Percentiles rank a stretch among this genome's conserved stretches.
Evolutionary conservation across 2,797 vertebrate genomes (phyloP).

Genomic region (Enteromius paludinosus): DNA sequence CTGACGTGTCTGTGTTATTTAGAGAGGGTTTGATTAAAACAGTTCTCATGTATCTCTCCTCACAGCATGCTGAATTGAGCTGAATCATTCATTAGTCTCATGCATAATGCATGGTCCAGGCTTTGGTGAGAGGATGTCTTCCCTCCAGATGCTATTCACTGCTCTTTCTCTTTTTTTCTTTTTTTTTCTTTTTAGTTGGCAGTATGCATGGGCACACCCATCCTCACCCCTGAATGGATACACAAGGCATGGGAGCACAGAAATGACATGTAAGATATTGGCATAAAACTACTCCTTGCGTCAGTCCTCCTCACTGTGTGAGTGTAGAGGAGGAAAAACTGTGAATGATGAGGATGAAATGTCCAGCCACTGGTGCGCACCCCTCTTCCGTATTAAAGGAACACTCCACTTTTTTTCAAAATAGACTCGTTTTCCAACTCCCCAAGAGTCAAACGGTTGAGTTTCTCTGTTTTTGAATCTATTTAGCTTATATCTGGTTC

Average conservation of each 20-base stretch:
- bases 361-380: constrained; percentile 1
- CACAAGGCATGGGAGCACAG: constrained; percentile 91
- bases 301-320: not conserved
- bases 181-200: constrained; percentile 80
- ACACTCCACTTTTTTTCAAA: no score
- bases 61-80: constrained; percentile 32
- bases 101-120: constrained; percentile 17
- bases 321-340: constrained; percentile 27
- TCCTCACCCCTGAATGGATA: constrained; percentile 94
- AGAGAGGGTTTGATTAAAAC: constrained; percentile 50
- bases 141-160: constrained; percentile 9
- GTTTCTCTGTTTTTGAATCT: no score
- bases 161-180: not conserved
- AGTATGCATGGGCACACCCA: constrained; percentile 94
- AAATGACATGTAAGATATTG: constrained; percentile 86
- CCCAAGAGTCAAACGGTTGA: no score
- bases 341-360: constrained; percentile 19
- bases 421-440: no score
- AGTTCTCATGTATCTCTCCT: constrained; percentile 46
- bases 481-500: no score
- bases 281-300: not conserved
- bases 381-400: constrained; percentile 11
- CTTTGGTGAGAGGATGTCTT: constrained; percentile 18
- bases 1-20: constrained; percentile 31
- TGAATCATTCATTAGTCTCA: constrained; percentile 49